Evolutionary conservation across 2,113 vertebrate species (phyloP).

Genomic region (Echinops telfairi): DNA sequence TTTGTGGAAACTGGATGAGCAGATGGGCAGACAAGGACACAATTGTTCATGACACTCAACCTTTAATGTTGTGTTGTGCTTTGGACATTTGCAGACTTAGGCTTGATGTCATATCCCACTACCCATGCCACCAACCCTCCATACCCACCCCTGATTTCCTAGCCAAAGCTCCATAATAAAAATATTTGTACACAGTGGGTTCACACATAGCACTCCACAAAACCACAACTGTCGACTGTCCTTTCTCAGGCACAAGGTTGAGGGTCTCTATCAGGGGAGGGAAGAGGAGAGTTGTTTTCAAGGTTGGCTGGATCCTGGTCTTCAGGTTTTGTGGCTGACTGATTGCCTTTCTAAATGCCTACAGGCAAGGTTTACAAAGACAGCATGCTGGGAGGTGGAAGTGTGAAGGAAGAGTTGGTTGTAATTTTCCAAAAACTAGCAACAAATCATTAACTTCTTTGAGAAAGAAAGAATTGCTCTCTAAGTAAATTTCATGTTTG

Average conservation of each 20-base stretch:
- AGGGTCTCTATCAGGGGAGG: no score
- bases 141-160: not conserved
- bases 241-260: slow-evolving; percentile 43
- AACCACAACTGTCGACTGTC: slow-evolving; percentile 54
- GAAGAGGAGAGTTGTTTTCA: no score
- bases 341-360: not conserved
- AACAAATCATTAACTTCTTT: not conserved
- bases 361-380: slow-evolving; percentile 51
- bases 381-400: slow-evolving; percentile 14
- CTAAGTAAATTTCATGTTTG: slow-evolving; percentile 48
- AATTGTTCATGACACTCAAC: slow-evolving; percentile 59
- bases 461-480: slow-evolving; percentile 52
- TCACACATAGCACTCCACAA: slow-evolving; percentile 53
- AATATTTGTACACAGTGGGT: slow-evolving; percentile 26
- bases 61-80: slow-evolving; percentile 47
- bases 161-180: slow-evolving; percentile 42
- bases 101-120: not conserved
- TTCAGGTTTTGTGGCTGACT: no score
- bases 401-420: slow-evolving; percentile 46
- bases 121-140: no score
- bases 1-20: slow-evolving; percentile 68
- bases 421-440: slow-evolving; percentile 59
- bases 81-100: slow-evolving; percentile 63
- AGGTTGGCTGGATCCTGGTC: no score
- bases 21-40: slow-evolving; percentile 59